Evolutionary conservation across 1,140 invertebrate genomes (phyloP).

Genomic region (Leptinotarsa undecemlineata): DNA sequence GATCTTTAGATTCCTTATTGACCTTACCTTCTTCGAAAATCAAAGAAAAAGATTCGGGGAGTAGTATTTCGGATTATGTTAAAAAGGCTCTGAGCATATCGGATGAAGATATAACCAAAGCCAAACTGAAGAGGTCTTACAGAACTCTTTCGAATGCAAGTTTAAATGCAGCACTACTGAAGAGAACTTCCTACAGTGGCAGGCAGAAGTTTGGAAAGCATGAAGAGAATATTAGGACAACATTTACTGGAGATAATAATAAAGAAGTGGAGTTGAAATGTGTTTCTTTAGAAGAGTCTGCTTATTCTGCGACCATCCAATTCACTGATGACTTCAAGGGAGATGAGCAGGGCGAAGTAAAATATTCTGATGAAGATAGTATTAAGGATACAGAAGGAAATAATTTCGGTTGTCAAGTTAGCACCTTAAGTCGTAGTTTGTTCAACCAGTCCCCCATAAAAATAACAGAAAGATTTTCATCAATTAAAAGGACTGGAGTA

Average conservation of each 20-base stretch:
- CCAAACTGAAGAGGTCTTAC: not conserved
- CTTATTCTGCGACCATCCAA: not conserved
- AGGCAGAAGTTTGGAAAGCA: not conserved
- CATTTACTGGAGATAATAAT: not conserved
- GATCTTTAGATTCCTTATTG: constrained; percentile 10
- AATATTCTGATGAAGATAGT: too few species aligned
- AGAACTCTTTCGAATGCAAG: not conserved
- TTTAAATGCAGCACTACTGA: not conserved
- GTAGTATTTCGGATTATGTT: constrained; percentile 1
- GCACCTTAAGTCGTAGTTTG: not conserved
- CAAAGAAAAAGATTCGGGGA: not conserved
- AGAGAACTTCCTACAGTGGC: not conserved
- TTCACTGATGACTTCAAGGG: not conserved
- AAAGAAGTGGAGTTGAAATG: constrained; percentile 11
- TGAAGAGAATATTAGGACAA: too few species aligned
- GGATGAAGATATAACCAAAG: not conserved
- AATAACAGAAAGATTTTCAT: not conserved
- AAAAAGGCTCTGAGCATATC: constrained; percentile 3
- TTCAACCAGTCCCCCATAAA: not conserved
- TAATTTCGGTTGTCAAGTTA: not conserved
- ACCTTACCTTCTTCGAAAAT: not conserved
- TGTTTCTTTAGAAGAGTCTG: constrained; percentile 9
- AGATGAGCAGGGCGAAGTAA: too few species aligned
- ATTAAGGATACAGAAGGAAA: too few species aligned
- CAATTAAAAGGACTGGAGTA: too few species aligned